Conservation (phyloP, 2,113 vertebrate species). For the Nyctereutes procyonoides region DNA sequence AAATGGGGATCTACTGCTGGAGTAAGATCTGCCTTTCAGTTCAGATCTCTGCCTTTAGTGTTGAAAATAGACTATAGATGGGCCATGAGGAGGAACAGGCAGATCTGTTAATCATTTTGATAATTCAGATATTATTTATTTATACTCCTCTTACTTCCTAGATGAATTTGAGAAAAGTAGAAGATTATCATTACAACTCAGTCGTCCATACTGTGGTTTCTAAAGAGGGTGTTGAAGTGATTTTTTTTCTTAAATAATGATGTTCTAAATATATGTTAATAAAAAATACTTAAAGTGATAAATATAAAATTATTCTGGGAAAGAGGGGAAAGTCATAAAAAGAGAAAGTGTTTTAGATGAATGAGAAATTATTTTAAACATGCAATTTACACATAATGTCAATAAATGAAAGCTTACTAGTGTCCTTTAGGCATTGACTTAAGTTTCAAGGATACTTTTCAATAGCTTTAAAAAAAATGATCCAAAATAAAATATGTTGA, state of each 20-base stretch:
- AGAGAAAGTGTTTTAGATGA: neutral
- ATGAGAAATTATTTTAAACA: neutral
- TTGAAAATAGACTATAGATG: neutral
- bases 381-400: neutral
- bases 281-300: neutral
- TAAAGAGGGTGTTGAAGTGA: neutral
- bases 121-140: neutral
- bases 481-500: neutral
- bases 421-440: neutral
- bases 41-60: neutral
- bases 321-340: neutral
- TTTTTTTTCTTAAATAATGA: neutral
- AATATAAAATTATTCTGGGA: neutral
- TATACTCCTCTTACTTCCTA: neutral
- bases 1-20: rapidly evolving
- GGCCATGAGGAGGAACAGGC: neutral
- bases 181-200: neutral
- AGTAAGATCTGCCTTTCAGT: rapidly evolving
- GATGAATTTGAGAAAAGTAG: neutral
- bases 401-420: neutral
- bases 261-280: neutral
- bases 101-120: neutral
- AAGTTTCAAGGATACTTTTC: neutral
- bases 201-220: neutral
- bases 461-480: neutral